These are phyloP conservation scores for Luperina testacea DNA, from an alignment of 2,888 invertebrate genomes.

Conservation along the genomic window DNA sequence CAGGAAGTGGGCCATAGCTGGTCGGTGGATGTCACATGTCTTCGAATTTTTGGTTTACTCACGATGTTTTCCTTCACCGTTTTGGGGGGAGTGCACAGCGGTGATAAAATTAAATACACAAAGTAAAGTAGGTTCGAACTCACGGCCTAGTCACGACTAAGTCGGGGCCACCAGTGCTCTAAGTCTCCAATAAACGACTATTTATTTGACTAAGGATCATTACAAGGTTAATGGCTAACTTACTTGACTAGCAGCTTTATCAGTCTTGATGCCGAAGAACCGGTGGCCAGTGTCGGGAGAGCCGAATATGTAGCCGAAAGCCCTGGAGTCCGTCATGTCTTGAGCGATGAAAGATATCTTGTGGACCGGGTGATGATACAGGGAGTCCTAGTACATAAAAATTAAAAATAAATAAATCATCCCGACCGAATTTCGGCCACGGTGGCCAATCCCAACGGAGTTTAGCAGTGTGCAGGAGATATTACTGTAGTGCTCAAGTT, in stretches of 20 bases:
- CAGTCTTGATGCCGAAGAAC: constrained; percentile 99
- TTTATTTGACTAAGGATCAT: not conserved
- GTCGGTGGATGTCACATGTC: too few relatives aligned
- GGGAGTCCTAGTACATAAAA: constrained; percentile 92
- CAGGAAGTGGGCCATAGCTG: too few relatives aligned
- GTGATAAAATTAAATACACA: too few relatives aligned
- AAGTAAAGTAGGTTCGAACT: too few relatives aligned
- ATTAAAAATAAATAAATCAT: not conserved
- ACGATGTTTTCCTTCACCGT: too few relatives aligned
- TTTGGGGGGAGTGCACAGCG: too few relatives aligned
- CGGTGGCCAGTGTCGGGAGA: constrained; percentile 98
- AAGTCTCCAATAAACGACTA: not conserved
- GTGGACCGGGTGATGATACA: constrained; percentile 99
- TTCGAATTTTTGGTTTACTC: too few relatives aligned
- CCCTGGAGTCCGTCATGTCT: constrained; percentile 98
- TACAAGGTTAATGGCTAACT: constrained; percentile 60
- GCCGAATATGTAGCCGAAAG: constrained; percentile 99
- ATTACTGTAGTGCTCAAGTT: not conserved
- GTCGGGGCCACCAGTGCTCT: not conserved
- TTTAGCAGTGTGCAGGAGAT: not conserved
- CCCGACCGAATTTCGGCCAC: not conserved
- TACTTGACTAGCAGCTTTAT: constrained; percentile 98
- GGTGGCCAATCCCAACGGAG: not conserved
- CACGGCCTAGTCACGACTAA: too few relatives aligned
- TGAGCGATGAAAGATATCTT: constrained; percentile 99